Conservation (phyloP, 2,888 invertebrate genomes). For the Thymelicus acteon region DNA sequence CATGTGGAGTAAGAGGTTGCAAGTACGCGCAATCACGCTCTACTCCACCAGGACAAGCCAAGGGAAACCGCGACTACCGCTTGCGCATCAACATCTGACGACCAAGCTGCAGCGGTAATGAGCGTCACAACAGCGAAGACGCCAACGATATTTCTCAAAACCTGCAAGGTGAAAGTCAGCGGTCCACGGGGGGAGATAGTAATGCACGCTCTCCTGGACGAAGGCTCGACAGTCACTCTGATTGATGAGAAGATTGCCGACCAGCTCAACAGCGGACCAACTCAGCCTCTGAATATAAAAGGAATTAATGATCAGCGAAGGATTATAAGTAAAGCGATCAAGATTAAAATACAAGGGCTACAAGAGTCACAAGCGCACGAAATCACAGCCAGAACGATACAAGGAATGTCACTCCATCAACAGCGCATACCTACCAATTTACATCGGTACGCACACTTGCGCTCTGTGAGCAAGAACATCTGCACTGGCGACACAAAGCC, state of each 20-base stretch:
- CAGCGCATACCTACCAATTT: too few species aligned
- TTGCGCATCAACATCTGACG: too few species aligned
- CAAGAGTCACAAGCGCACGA: too few species aligned
- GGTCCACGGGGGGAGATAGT: slow-evolving; percentile 30
- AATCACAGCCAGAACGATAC: too few species aligned
- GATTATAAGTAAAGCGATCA: too few species aligned
- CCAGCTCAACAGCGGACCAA: not conserved
- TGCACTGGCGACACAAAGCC: not conserved
- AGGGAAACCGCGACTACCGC: not conserved
- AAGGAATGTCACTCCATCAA: too few species aligned
- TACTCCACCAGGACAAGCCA: not conserved
- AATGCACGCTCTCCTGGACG: slow-evolving; percentile 39
- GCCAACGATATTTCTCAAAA: not conserved
- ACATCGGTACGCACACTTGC: not conserved
- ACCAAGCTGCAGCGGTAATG: not conserved
- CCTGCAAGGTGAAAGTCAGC: slow-evolving; percentile 1
- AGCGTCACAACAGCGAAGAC: not conserved
- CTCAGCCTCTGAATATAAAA: not conserved
- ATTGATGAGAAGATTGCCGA: slow-evolving; percentile 29
- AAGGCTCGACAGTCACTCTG: slow-evolving; percentile 38
- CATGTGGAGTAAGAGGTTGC: not conserved
- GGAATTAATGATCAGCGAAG: not conserved
- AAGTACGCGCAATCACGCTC: not conserved
- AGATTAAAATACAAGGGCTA: too few species aligned
- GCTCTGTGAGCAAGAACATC: not conserved